These are phyloP conservation scores for Phengaris arion DNA, from an alignment of 2,888 invertebrate species.

Conservation along the genomic window DNA sequence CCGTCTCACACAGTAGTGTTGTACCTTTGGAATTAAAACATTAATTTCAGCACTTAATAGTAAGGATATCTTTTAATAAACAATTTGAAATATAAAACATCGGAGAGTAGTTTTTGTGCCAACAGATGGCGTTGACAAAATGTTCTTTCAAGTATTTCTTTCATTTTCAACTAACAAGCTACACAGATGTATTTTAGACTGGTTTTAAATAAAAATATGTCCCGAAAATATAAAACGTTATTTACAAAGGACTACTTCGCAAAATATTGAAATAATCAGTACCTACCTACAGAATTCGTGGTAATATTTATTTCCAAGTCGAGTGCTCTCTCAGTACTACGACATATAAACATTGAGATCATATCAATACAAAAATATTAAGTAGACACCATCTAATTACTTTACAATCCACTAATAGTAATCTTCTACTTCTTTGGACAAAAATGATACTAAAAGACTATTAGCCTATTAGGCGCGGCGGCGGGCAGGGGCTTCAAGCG, in stretches of 20 bases:
- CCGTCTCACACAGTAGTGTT: constrained; percentile 6
- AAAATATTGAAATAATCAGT: background rate
- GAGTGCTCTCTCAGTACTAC: constrained; percentile 3
- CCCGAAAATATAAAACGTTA: constrained; percentile 2
- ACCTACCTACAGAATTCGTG: background rate
- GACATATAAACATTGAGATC: constrained; percentile 41
- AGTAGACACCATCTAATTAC: constrained; percentile 34
- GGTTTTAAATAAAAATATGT: background rate
- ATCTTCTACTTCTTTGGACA: background rate
- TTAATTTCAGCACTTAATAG: background rate
- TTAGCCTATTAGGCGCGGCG: background rate
- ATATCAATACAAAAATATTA: constrained; percentile 43
- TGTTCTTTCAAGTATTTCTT: background rate
- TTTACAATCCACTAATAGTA: background rate
- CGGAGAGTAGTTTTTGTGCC: too few relatives aligned
- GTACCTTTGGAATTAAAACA: background rate
- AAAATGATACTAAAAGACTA: background rate
- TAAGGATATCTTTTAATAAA: background rate
- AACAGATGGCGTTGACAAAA: too few relatives aligned
- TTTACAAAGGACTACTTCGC: background rate
- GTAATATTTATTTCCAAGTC: background rate
- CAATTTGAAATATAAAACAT: background rate
- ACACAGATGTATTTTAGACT: too few relatives aligned
- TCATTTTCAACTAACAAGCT: background rate
- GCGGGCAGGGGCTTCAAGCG: background rate